These are phyloP conservation scores for Circaetus cinerascens DNA, from an alignment of 2,113 vertebrate genomes.

Conservation along the genomic window DNA sequence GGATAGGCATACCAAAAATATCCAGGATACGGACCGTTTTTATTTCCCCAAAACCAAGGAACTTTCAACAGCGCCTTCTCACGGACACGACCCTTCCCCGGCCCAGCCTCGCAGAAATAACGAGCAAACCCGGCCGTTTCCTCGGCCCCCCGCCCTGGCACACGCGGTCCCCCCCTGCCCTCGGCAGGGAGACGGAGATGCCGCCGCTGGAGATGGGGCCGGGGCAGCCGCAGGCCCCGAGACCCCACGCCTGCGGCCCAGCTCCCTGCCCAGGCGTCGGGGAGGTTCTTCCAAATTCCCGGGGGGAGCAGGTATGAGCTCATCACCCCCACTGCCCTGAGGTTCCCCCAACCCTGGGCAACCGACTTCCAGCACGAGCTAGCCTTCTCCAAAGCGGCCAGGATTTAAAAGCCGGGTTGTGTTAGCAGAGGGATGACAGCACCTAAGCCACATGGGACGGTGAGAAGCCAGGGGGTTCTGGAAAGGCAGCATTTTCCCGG, in stretches of 20 bases:
- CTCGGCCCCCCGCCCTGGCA: rapidly evolving
- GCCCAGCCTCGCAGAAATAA: background rate
- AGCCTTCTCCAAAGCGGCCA: rapidly evolving
- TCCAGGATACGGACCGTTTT: rapidly evolving
- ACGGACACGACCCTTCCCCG: rapidly evolving
- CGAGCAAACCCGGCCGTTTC: rapidly evolving
- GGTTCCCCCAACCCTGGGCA: rapidly evolving
- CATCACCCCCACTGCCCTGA: background rate
- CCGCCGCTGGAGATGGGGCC: rapidly evolving
- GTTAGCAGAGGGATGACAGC: rapidly evolving
- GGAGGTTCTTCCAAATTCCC: rapidly evolving
- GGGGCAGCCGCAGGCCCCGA: background rate
- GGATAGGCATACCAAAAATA: background rate
- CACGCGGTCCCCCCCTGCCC: background rate
- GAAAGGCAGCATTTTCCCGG: background rate
- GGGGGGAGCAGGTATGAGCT: rapidly evolving
- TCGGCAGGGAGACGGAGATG: no score
- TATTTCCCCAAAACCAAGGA: background rate
- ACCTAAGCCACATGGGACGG: background rate
- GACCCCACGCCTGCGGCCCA: background rate
- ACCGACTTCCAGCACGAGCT: rapidly evolving
- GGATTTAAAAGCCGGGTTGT: rapidly evolving
- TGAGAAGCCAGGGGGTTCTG: background rate
- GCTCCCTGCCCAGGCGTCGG: background rate
- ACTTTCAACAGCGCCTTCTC: background rate